Conservation (phyloP, 2,888 invertebrate genomes). For the Philereme transversata region DNA sequence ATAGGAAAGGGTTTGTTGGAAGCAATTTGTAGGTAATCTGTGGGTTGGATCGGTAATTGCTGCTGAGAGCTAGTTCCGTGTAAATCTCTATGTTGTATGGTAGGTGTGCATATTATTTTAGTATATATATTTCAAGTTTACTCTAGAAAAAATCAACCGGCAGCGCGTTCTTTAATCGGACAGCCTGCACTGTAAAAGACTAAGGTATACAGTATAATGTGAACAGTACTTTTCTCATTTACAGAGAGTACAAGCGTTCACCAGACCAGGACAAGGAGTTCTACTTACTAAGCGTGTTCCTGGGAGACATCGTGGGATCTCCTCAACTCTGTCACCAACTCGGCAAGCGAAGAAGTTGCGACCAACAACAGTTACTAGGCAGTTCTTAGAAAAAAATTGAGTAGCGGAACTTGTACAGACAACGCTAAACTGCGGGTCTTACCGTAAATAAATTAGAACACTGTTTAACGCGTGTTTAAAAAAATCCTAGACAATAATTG, state of each 20-base stretch:
- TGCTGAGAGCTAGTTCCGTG: constrained; percentile 24
- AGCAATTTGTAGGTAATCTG: constrained; percentile 22
- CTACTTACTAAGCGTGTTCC: constrained; percentile 92
- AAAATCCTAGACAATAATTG: too few species aligned
- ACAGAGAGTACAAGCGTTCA: constrained; percentile 91
- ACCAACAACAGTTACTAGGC: constrained; percentile 49
- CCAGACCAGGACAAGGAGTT: constrained; percentile 90
- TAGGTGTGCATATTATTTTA: too few species aligned
- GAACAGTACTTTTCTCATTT: constrained; percentile 37
- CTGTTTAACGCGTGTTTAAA: too few species aligned
- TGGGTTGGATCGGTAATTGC: constrained; percentile 21
- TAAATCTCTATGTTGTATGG: too few species aligned
- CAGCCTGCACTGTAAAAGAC: too few species aligned
- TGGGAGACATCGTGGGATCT: constrained; percentile 93
- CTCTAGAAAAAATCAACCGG: too few species aligned
- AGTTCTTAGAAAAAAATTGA: constrained; percentile 8
- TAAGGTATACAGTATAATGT: too few species aligned
- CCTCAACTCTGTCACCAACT: constrained; percentile 91
- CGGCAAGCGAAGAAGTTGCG: constrained; percentile 84
- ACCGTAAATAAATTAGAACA: too few species aligned
- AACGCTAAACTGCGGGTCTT: too few species aligned
- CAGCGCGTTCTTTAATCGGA: too few species aligned
- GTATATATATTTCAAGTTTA: too few species aligned
- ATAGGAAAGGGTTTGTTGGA: constrained; percentile 14
- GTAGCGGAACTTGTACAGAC: too few species aligned